Evolutionary conservation across 2,888 invertebrate genomes (phyloP).

Genomic region (Acrocyrtus sp.): DNA sequence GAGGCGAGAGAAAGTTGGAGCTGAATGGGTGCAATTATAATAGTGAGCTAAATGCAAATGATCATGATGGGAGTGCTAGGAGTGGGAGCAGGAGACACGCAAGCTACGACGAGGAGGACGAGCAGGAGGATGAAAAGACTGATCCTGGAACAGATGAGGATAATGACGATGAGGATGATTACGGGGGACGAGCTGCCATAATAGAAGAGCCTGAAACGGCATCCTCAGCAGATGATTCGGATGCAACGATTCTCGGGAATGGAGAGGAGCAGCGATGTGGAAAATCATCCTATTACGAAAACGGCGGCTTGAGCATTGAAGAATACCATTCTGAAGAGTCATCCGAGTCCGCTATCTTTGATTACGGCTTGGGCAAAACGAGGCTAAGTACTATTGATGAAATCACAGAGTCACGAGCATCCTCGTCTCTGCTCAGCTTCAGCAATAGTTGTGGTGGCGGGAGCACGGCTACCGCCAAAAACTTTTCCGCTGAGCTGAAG

Average conservation of each 20-base stretch:
- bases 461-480: conserved; percentile 11
- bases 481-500: conserved; percentile 24
- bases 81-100: conserved; percentile 11
- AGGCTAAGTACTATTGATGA: conserved; percentile 62
- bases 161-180: conserved; percentile 64
- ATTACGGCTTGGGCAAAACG: conserved; percentile 50
- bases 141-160: conserved; percentile 54
- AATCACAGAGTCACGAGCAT: conserved; percentile 56
- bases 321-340: conserved; percentile 58
- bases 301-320: conserved; percentile 53
- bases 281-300: conserved; percentile 39
- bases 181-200: conserved; percentile 53
- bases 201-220: conserved; percentile 63
- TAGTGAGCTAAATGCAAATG: conserved; percentile 49
- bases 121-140: conserved; percentile 63
- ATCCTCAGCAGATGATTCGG: conserved; percentile 57
- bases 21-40: conserved; percentile 40
- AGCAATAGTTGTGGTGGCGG: background rate
- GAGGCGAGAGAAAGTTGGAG: conserved; percentile 36
- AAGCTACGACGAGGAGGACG: conserved; percentile 62
- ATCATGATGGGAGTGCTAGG: conserved; percentile 7
- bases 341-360: conserved; percentile 38
- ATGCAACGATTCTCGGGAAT: conserved; percentile 52
- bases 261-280: conserved; percentile 26
- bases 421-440: conserved; percentile 38